phyloP scores from a whole-genome alignment of 2,113 vertebrate species.

The Sander lucioperca region DNA sequence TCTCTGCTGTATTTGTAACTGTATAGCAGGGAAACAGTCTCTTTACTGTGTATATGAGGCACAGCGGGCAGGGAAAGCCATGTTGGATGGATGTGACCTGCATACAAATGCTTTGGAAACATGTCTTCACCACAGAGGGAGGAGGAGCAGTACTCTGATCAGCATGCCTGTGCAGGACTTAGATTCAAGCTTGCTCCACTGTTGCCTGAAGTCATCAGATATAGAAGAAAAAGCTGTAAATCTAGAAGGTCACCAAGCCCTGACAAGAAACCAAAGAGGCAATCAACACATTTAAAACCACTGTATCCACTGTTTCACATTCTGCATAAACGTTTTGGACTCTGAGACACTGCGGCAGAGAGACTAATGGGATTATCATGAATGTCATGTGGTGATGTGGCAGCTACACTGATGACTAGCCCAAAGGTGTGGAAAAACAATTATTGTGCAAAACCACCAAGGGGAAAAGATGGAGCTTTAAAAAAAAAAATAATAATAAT shows the following conservation, averaged over 20 bases:
- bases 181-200: slow-evolving; percentile 27
- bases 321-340: slow-evolving; percentile 44
- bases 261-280: slow-evolving; percentile 44
- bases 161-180: slow-evolving; percentile 44
- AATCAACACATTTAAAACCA: slow-evolving; percentile 58
- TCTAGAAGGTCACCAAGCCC: slow-evolving; percentile 43
- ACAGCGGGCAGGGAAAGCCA: slow-evolving; percentile 16
- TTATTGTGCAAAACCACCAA: slow-evolving; percentile 71
- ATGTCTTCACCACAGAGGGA: slow-evolving; percentile 16
- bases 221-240: slow-evolving; percentile 26
- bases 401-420: slow-evolving; percentile 75
- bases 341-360: slow-evolving; percentile 8
- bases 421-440: slow-evolving; percentile 76
- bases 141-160: background rate
- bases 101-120: slow-evolving; percentile 42
- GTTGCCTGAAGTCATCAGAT: slow-evolving; percentile 43
- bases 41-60: slow-evolving; percentile 14
- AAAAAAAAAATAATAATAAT: slow-evolving; percentile 48
- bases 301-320: slow-evolving; percentile 10
- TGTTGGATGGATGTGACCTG: slow-evolving; percentile 49
- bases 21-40: background rate
- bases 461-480: slow-evolving; percentile 55
- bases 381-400: slow-evolving; percentile 71
- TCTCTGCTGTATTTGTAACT: slow-evolving; percentile 6
- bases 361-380: slow-evolving; percentile 72